Evolutionary conservation across 1,140 invertebrate genomes (phyloP), one percentile per base, ranked within the genome.

Genomic region (Nasonia longicornis): DNA sequence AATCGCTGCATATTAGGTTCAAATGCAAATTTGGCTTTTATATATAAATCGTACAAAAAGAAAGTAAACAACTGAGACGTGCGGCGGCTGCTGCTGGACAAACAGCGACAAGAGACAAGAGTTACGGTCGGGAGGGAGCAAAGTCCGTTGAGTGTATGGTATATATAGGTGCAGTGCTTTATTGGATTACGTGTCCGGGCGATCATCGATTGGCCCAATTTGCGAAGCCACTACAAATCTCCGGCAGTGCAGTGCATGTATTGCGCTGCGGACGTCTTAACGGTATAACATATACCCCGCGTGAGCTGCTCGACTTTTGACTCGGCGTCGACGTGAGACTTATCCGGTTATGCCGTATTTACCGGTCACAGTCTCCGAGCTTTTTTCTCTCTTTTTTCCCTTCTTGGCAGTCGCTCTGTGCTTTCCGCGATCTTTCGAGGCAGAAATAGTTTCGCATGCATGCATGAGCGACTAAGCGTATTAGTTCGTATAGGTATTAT

Each of bases 181-280:
- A 82, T 82, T 73, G 80, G 75, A 82, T 82, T 77, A 48, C 6
- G 12, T 75, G 75, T 73, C 80, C 10, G 67, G 52, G 48, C 26
- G 80, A 79, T 75, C 63, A 82, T 82, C 81, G 81, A 82, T 82
- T 77, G 77, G 71, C 81, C 81, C 64, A 82, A 79, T 79, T 82
- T 14, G 76, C 77, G 81, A 79, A 82, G 77, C 81, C 81, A 78
- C 73, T 81, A 69, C 58, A 75, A 80, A 58, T 80, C 52, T 2
- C 38, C 8, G 1, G 35, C 20, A 14, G 14, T 16, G 42, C 71
- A 26, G 31, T 35, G 31, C 31, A 35, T 35, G 31, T 35, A 3
- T 6, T 3, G 31, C 3, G 31, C 70, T 16, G 12, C 10, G 11
- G 72, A 48, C 42, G 12, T 72, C n/a, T 72, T 35, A 74, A 63